Base-by-base conservation (phyloP, 2,113 vertebrate genomes). In the Anarhynchus alexandrinus region DNA sequence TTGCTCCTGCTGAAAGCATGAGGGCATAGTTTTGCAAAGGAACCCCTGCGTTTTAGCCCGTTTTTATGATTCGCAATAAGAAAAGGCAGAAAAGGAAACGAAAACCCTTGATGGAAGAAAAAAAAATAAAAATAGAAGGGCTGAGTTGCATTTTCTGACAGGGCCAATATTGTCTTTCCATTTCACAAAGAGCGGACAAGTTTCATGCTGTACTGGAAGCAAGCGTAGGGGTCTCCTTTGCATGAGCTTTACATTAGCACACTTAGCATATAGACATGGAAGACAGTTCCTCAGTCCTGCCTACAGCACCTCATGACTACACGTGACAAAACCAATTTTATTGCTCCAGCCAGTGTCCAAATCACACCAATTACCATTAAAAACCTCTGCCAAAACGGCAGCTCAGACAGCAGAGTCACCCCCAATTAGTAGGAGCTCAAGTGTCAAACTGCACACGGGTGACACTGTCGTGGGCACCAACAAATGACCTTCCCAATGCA, bases 1-100 rank as follows among this genome's bases (percentile, higher is more conserved):
- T 55, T 92, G 69, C 64, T 95, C 45, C 80, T 92, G 79, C 61
- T 94, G 79, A 93, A 95, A 88, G 66, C 82, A 77, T 42, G 79
- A 89, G 34, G 58, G 86, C 91, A 73, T 22, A 47, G 45, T 81
- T 95, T 82, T 88, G 52, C 74, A 91, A 70, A 96, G 67, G 49
- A 87, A 66, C 54, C 21, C 59, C 34, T 47, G 38, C 30, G 14
- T 82, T 91, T 73, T 65, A 70, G 18, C 36, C 36, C 49, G 47
- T 0, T 12, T 86, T 69, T 85, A 55, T 61, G 65, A 76, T 66
- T 77, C 77, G 12, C 59, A 73, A 10, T 57, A 72, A 55, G 58
- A 82, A 93, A 92, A 87, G 40, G n/a, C 61, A 89, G n/a, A 43
- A 91, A 86, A 79, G 42, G 40, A 91, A 93, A 86, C n/a, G 20